Percentiles rank a stretch among this genome's conserved stretches.
Evolutionary conservation across 2,888 invertebrate genomes (phyloP).

Genomic region (Clistopyga incitator): DNA sequence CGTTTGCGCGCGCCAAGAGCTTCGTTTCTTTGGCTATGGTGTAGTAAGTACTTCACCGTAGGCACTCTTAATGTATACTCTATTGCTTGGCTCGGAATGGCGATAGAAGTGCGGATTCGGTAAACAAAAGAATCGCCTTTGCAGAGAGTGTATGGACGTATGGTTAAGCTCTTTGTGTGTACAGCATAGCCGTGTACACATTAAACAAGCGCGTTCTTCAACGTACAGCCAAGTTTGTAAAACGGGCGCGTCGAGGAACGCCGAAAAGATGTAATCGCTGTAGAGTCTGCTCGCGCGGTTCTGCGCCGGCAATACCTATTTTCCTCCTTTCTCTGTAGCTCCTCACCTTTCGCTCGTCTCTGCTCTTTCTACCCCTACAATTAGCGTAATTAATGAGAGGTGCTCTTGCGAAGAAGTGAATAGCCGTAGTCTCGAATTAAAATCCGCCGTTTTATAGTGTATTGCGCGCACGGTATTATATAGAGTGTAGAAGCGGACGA

Average conservation of each 20-base stretch:
- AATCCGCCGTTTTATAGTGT: slow-evolving; percentile 18
- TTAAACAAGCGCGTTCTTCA: slow-evolving; percentile 9
- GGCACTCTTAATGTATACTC: too few relatives aligned
- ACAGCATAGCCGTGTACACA: slow-evolving; percentile 7
- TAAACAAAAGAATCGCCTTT: slow-evolving; percentile 54
- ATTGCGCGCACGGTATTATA: not conserved
- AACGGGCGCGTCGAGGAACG: slow-evolving; percentile 18
- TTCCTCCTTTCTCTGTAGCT: slow-evolving; percentile 20
- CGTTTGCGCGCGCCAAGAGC: slow-evolving; percentile 28
- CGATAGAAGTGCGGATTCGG: slow-evolving; percentile 45
- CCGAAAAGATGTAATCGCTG: slow-evolving; percentile 58
- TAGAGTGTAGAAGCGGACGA: not conserved
- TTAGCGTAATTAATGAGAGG: slow-evolving; percentile 60
- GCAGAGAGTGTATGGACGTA: not conserved
- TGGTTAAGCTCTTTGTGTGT: slow-evolving; percentile 22
- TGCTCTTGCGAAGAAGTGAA: slow-evolving; percentile 44
- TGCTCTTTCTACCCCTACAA: slow-evolving; percentile 50
- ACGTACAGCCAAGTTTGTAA: slow-evolving; percentile 18
- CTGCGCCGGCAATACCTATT: slow-evolving; percentile 2
- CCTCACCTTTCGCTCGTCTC: slow-evolving; percentile 37
- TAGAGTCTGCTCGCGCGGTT: slow-evolving; percentile 27
- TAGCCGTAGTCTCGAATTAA: slow-evolving; percentile 49
- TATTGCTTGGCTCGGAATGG: not conserved
- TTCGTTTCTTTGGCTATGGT: not conserved
- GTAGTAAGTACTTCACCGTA: slow-evolving; percentile 4